Base-by-base conservation (phyloP, 2,888 invertebrate species). In the Campoplex capitator region DNA sequence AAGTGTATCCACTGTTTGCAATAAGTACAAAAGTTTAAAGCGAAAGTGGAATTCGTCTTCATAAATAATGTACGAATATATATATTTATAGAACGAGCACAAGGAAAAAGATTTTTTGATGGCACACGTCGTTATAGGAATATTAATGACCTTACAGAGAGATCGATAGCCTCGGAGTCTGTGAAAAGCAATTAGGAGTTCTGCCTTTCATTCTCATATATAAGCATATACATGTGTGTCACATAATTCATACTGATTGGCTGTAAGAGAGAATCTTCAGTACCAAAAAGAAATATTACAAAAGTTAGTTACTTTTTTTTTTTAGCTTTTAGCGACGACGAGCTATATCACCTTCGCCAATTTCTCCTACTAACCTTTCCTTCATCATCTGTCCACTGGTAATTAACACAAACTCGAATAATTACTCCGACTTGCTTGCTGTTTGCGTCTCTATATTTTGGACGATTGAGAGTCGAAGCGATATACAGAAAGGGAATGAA, bases 181-280 rank as follows among this genome's bases (percentile, higher is more conserved):
- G 85, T 85, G 87, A 87, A 86, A 88, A 87, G 88, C 88, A 88
- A 88, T 88, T 88, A 88, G 79, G 79, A 68, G 35, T 51, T 80
- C 68, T 67, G 54, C 74, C 81, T 74, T 74, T 42, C 51, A 51
- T 51, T 51, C 7, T 18, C 73, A 73, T 51, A 80, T 67, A 84
- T 48, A 56, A 38, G 48, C 54, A 71, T 67, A 62, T 67, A 48
- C 45, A 62, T 54, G 51, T 18, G 58, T 16, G 35, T 32, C 35
- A 79, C 38, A 58, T 81, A 74, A 67, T 56, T 54, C 74, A 35
- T 32, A 75, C 45, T 65, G 56, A 68, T 32, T 82, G 56, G 54
- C 23, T 54, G 16, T 23, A 13, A 16, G 71, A 58, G 71, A 71
- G 56, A 45, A 71, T 48, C 70, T 73, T 7, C n/a, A 4, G 45